Conservation (phyloP, 2,888 invertebrate species). For the Plebejus argus region DNA sequence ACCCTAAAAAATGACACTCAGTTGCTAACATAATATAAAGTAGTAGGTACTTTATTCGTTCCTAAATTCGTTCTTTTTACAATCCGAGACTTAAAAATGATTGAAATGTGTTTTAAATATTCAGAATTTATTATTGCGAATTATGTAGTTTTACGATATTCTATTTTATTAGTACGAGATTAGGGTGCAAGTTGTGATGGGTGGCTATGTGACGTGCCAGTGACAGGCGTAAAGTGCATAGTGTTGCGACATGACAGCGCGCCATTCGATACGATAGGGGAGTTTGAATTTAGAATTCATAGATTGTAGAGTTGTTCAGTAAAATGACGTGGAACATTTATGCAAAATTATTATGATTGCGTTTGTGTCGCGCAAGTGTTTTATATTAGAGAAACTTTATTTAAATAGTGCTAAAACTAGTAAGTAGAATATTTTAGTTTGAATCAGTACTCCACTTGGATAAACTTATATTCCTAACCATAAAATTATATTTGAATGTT, state of each 20-base stretch:
- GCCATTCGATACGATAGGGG: slow-evolving; percentile 51
- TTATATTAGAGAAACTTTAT: too few species aligned
- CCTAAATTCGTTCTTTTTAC: background rate
- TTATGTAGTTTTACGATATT: background rate
- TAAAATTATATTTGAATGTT: too few species aligned
- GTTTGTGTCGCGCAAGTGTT: slow-evolving; percentile 16
- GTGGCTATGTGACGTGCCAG: slow-evolving; percentile 45
- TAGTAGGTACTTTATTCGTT: background rate
- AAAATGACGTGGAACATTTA: slow-evolving; percentile 36
- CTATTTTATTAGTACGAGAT: background rate
- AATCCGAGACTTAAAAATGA: background rate
- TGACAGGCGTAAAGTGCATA: slow-evolving; percentile 60
- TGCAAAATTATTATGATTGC: slow-evolving; percentile 42
- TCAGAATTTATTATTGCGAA: background rate
- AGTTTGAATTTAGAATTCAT: slow-evolving; percentile 50
- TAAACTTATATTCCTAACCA: too few species aligned
- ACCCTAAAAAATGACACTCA: too few species aligned
- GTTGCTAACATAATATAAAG: too few species aligned
- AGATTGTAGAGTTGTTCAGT: slow-evolving; percentile 42
- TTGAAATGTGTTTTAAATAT: background rate
- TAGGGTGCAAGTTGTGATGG: slow-evolving; percentile 14
- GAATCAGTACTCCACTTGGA: too few species aligned
- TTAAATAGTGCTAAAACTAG: too few species aligned
- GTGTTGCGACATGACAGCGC: slow-evolving; percentile 50
- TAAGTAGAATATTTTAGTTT: too few species aligned